Evolutionary conservation across 2,888 invertebrate species (phyloP), one percentile per base, ranked within the genome.

Genomic region (Napeogenes sylphis): DNA sequence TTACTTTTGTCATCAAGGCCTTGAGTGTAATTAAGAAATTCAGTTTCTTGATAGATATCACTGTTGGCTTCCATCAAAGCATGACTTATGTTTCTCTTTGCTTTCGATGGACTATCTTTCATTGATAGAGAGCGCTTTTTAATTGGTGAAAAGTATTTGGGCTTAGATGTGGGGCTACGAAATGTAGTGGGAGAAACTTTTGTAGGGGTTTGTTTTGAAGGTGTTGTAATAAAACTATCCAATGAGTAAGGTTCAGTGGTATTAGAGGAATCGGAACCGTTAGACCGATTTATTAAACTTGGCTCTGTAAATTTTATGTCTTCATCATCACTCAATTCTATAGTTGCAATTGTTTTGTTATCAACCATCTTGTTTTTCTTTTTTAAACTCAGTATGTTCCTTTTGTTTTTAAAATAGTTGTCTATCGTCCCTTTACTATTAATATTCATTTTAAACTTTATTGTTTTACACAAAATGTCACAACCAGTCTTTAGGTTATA

Each of bases 1-100:
- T 83, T 76, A 90, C 90, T 87, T 70, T 84, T 87, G 63, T 88
- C 86, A 81, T 89, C 86, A 66, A 78, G 71, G 8, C 73, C 78
- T 38, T 74, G 61, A 67, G 74, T 75, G 55, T 74, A 73, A 56
- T 71, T 63, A 45, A 47, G 58, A 60, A 78, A 77, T 63, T 72
- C 67, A 30, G 69, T 61, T 35, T 66, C 63, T 59, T 57, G 46
- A 38, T 56, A 13, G 21, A 58, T 55, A 58, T 33, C 14, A 30
- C 32, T 30, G 10, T 45, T 58, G 33, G 33, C 30, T 57, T 67
- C 63, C 53, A 61, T 65, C 33, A 75, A 71, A 10, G 75, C 67
- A 30, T 63, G 64, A 53, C 59, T 64, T 21, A 88, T 76, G 67
- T 79, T 84, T 59, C 76, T 80, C 59, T 80, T 84, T 2, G 69